Evolutionary conservation across 2,888 invertebrate species (phyloP), one percentile per base, ranked within the genome.

Genomic region (Perizoma flavofasciatum): DNA sequence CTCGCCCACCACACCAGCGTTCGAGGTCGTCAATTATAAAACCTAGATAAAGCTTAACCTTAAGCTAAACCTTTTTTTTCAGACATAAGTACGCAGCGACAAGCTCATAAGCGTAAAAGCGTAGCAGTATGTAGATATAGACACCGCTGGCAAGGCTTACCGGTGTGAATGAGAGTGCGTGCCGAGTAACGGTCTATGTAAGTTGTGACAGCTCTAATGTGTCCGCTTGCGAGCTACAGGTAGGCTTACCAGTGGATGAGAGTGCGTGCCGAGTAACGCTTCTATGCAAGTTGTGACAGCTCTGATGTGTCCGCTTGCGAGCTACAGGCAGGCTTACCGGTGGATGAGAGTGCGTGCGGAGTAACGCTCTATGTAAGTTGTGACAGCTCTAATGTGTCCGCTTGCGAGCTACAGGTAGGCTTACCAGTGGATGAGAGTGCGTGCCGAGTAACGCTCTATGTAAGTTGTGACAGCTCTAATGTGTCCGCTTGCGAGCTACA

Each of bases 251-350:
- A 8, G 68, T 68, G 0, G 78, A 75, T 1, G 77, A 72, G 0
- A 79, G 78, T 2, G 79, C 75, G 43, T 73, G 74, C 0, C 63
- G 59, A 6, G 75, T 55, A 0, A 75, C 79, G 40, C 81, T 75
- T 4, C 93, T 81, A 41, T 80, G 82, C 49, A 84, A 56, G 55
- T 93, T 3, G 22, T n/a, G n/a, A n/a, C n/a, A n/a, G n/a, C n/a
- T n/a, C n/a, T n/a, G n/a, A n/a, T n/a, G n/a, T 22, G 22, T 22
- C 22, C 1, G 3, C 22, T 22, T 22, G 22, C 22, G 22, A 22
- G 22, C 22, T 22, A 22, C 22, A 22, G 22, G 22, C 22, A 61
- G 59, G 22, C 32, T 49, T 69, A 81, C 82, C 82, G 8, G 68
- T 68, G 0, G 78, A 75, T 1, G 77, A 72, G 0, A 79, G 78